A percentile compares a stretch with the other conserved stretches of the same genome.
These are phyloP conservation scores for Anhinga anhinga DNA, from an alignment of 2,113 vertebrate genomes.

Conservation along the genomic window DNA sequence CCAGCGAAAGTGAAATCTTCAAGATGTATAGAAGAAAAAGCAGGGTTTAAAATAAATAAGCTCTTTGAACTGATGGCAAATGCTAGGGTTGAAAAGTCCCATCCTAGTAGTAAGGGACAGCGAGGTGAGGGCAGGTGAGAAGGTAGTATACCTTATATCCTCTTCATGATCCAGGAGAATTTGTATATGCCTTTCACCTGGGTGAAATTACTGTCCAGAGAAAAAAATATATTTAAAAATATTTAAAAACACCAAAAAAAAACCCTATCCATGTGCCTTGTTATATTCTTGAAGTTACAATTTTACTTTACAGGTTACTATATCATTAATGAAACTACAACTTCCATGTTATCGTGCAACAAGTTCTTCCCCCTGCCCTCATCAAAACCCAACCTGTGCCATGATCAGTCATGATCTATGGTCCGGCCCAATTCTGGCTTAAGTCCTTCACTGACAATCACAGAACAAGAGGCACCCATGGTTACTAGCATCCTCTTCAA, in stretches of 20 bases:
- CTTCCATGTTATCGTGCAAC: not conserved
- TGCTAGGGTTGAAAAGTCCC: constrained; percentile 14
- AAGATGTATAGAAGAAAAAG: constrained; percentile 37
- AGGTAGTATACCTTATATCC: not conserved
- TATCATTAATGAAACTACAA: not conserved
- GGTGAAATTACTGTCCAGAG: not conserved
- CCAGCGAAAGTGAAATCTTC: constrained; percentile 27
- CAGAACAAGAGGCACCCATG: not conserved
- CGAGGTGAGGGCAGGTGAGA: not conserved
- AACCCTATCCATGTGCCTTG: not conserved
- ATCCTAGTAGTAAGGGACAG: not conserved
- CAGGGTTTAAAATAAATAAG: constrained; percentile 46
- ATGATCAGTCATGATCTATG: not conserved
- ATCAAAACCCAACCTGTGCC: not conserved
- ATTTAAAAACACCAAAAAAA: not conserved
- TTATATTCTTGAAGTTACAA: not conserved
- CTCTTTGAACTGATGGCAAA: constrained; percentile 21
- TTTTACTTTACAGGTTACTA: not conserved
- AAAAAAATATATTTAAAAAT: not conserved
- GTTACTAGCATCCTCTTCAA: not conserved
- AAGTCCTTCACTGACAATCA: not conserved
- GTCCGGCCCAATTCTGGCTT: not conserved
- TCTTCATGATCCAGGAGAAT: not conserved
- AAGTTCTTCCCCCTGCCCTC: not conserved
- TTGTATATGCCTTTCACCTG: not conserved